Evolutionary conservation across 2,113 vertebrate species (phyloP), one percentile per base, ranked within the genome.

Genomic region (Larimichthys polyactis): DNA sequence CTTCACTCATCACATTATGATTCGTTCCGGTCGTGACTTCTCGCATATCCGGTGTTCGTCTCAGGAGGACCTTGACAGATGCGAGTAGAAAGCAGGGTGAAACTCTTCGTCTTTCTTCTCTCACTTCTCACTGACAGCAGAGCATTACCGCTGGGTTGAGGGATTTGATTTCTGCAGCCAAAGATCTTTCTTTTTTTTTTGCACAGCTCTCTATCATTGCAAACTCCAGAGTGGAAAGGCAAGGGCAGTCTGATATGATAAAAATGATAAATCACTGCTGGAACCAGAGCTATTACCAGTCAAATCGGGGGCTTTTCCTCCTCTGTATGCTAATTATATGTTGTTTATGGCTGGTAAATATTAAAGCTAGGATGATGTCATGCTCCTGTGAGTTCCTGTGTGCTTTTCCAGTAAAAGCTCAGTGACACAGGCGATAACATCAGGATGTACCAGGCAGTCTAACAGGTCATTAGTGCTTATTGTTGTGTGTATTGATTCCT

Each of bases 381-480:
- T 2, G 11, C n/a, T 57, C 24, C 40, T 54, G 0, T 64, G 48
- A 65, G 29, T 51, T 60, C 86, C 82, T 74, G 52, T 72, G 36
- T 82, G 91, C 79, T 93, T 95, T 72, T 96, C 90, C 91, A 99
- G 43, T 62, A 99, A 85, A 59, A 99, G 96, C 87, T 77, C 89
- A 48, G 97, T 94, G 78, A 98, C 96, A 27, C 94, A 88, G 60
- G 80, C 77, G 52, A 97, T 94, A 79, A 99, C 93, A 16, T 91
- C 94, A 0, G 98, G 98, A 91, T 98, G 96, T 81, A 98, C 83
- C 90, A 99, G 90, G 82, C 97, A 98, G 87, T 97, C 96, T 19
- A 99, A 88, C 88, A 99, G 89, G 85, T 98, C 96, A 72, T 98
- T 96, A 55, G 97, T 99, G 63, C 95, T 97, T 84, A 99, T 81